phyloP scores from a whole-genome alignment of 1,140 invertebrate species.

The Linepithema humile region DNA sequence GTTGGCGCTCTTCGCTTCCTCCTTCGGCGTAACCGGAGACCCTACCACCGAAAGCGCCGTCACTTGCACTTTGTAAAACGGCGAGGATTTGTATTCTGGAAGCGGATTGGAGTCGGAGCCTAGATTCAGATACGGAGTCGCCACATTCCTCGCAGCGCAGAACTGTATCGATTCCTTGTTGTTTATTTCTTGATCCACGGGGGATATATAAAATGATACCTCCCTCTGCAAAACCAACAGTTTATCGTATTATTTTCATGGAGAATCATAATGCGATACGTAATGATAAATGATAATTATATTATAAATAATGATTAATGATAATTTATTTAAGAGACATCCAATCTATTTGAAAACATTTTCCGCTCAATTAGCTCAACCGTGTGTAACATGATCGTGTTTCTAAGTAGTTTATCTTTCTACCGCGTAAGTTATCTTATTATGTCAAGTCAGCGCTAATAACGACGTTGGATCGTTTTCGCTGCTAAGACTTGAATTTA shows the following conservation, averaged over 20 bases:
- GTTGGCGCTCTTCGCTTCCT: slow-evolving; percentile 67
- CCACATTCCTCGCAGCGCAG: slow-evolving; percentile 76
- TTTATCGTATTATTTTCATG: background rate
- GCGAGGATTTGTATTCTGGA: slow-evolving; percentile 75
- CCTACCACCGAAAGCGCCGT: slow-evolving; percentile 85
- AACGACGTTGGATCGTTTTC: too few relatives aligned
- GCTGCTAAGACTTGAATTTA: too few relatives aligned
- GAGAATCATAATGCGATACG: too few relatives aligned
- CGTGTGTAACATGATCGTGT: too few relatives aligned
- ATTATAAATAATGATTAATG: too few relatives aligned
- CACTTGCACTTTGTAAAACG: slow-evolving; percentile 76
- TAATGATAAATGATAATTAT: too few relatives aligned
- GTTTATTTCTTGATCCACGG: slow-evolving; percentile 77
- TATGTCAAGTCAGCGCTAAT: too few relatives aligned
- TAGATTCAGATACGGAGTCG: slow-evolving; percentile 75
- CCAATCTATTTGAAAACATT: too few relatives aligned
- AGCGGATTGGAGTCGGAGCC: slow-evolving; percentile 77
- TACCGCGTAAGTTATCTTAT: too few relatives aligned
- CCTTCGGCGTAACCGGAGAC: slow-evolving; percentile 64
- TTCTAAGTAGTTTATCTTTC: too few relatives aligned
- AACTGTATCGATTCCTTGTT: slow-evolving; percentile 81
- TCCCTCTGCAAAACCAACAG: slow-evolving; percentile 75
- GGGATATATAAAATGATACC: slow-evolving; percentile 80
- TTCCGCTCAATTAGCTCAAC: too few relatives aligned
- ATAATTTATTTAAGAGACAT: too few relatives aligned